Conservation (phyloP, 1,140 invertebrate species). For the Lordiphosa mommai region DNA sequence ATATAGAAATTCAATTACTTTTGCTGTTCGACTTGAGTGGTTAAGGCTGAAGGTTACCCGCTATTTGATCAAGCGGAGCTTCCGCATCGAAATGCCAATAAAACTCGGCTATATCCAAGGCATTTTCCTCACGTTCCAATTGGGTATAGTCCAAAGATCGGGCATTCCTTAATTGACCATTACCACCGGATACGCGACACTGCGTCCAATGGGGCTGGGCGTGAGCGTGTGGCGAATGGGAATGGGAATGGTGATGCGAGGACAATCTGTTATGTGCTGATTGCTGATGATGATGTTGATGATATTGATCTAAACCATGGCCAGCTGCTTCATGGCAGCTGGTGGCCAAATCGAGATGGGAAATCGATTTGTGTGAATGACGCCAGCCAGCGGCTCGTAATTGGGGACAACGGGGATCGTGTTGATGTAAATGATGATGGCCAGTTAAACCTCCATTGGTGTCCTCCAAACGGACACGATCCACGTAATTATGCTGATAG, state of each 20-base stretch:
- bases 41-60: slow-evolving; percentile 42
- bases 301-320: slow-evolving; percentile 65
- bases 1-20: slow-evolving; percentile 13
- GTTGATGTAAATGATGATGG: slow-evolving; percentile 7
- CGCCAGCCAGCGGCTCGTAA: slow-evolving; percentile 75
- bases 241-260: slow-evolving; percentile 19
- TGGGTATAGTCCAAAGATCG: slow-evolving; percentile 74
- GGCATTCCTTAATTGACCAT: slow-evolving; percentile 66
- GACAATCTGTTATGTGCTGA: not conserved
- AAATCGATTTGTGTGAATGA: slow-evolving; percentile 72
- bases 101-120: slow-evolving; percentile 76
- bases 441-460: slow-evolving; percentile 7
- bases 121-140: slow-evolving; percentile 63
- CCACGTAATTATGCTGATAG: slow-evolving; percentile 73
- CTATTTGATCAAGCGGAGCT: slow-evolving; percentile 48
- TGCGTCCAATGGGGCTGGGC: slow-evolving; percentile 65
- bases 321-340: slow-evolving; percentile 77
- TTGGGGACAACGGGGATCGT: slow-evolving; percentile 58
- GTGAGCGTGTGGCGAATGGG: slow-evolving; percentile 41
- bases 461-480: slow-evolving; percentile 64
- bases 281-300: slow-evolving; percentile 28
- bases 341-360: slow-evolving; percentile 79
- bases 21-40: slow-evolving; percentile 15
- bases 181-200: slow-evolving; percentile 46
- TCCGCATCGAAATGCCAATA: slow-evolving; percentile 77